Base-by-base conservation (phyloP, 2,888 invertebrate species). In the Oligia strigilis region DNA sequence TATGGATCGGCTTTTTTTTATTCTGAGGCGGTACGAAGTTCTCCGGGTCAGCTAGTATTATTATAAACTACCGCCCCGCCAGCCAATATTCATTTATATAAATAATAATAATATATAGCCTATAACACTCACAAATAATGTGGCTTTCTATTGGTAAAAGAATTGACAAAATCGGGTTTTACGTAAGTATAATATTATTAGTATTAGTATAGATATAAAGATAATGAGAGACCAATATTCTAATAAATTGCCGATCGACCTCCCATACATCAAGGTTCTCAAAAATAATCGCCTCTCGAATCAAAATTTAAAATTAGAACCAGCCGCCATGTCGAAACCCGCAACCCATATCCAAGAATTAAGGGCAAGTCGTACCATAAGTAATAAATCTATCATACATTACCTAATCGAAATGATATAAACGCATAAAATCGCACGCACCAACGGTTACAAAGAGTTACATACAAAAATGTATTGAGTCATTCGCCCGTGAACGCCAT, bases 401-500 rank as follows among this genome's bases (percentile, higher is more conserved):
- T 88, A 90, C 87, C 87, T 87, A 89, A 90, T 89, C 86, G 79
- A 85, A 89, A 84, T 88, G 72, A 81, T 83, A 90, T 77, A 78
- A 85, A 85, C 84, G 79, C 84, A 89, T 86, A 88, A 90, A 90
- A 91, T 91, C 77, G 84, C 88, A 91, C 91, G 93, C 92, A 88
- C 88, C 91, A 92, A 83, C 85, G 89, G 88, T 89, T 92, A 90
- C 90, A 92, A 91, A 88, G 89, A 89, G 89, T 90, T 90, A 92
- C 88, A 90, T 91, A 89, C 83, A 84, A 82, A 90, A 90, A 90
- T 90, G 86, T 92, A 93, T 94, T 94, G 93, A 95, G 94, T 93
- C 94, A 94, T 91, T 91, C 92, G 87, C 86, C 91, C 91, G 90
- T 92, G 92, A 92, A 92, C 92, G 91, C 95, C 96, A 95, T 95